Evolutionary conservation across 2,113 vertebrate species (phyloP), one percentile per base, ranked within the genome.

Genomic region (Synodontis membranacea): DNA sequence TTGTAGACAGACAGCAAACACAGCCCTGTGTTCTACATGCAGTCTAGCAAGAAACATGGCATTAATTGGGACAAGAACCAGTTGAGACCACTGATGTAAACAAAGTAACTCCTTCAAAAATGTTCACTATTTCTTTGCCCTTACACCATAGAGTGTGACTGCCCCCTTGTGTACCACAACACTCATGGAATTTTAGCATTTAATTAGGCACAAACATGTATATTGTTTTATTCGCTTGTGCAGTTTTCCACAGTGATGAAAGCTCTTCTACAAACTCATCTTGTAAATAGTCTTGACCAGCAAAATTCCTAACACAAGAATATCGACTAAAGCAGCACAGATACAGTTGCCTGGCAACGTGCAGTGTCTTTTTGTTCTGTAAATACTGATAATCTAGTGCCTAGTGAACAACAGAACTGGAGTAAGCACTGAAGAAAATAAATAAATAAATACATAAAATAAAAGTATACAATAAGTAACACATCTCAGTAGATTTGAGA

Each of bases 311-410:
- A 66, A 85, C 48, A 39, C 46, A 62, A 52, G 11, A 42, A 64
- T 34, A 46, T 60, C 14, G 21, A 28, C 84, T 50, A 54, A 80
- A 85, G 60, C 31, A 64, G 50, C 42, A 46, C 19, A 76, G 83
- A 66, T 31, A 84, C 8, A 15, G 48, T 86, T 68, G 34, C 62
- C 62, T 80, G 76, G 84, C 76, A 86, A 80, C 75, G 50, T n/a
- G 78, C 25, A 56, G 50, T 54, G 34, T 56, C n/a, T 79, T 54
- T 48, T 52, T 80, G 44, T 54, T 68, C 34, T n/a, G 48, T 70
- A 80, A 86, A 80, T 52, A 28, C 60, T 68, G 5, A 44, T 64
- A 9, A 85, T 64, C 56, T 66, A 80, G 37, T 72, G 25, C 15
- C 37, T 31, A 42, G 42, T 54, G 34, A 86, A 56, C 70, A 60